A percentile compares a stretch with the other conserved stretches of the same genome.
phyloP scores from a whole-genome alignment of 2,113 vertebrate species.

The Megaceryle torquata region DNA sequence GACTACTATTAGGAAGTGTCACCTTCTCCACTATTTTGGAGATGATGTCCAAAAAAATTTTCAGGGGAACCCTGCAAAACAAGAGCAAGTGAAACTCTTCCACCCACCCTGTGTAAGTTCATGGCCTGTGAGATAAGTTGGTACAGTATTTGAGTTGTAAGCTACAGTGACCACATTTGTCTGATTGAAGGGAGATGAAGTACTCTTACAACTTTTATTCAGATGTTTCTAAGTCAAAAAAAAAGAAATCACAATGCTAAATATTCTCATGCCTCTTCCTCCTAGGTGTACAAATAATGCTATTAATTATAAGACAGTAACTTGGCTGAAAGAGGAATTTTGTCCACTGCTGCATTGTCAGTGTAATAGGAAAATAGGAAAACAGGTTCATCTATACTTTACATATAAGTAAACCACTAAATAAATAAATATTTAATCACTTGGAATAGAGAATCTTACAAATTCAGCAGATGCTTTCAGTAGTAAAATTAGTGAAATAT shows the following conservation, averaged over 20 bases:
- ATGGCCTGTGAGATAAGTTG: not conserved
- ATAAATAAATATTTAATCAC: too few relatives aligned
- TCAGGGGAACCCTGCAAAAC: not conserved
- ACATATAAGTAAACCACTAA: too few relatives aligned
- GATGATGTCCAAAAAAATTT: not conserved
- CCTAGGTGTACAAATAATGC: not conserved
- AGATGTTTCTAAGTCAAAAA: not conserved
- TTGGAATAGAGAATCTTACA: not conserved
- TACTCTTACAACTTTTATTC: not conserved
- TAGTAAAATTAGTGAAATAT: constrained; percentile 9
- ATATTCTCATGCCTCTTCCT: not conserved
- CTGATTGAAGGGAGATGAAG: not conserved
- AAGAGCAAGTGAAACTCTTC: not conserved
- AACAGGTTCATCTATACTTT: not conserved
- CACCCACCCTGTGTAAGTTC: not conserved
- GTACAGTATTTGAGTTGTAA: not conserved
- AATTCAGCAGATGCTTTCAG: not conserved
- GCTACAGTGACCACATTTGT: not conserved
- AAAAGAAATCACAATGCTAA: not conserved
- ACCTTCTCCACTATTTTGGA: not conserved
- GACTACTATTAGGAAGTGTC: not conserved
- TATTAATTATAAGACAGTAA: not conserved
- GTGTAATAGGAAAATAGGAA: not conserved
- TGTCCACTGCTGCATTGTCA: not conserved
- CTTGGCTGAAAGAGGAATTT: not conserved